Base-by-base conservation (phyloP, 92 coral and sea anemone genomes). In the Micromussa lordhowensis region DNA sequence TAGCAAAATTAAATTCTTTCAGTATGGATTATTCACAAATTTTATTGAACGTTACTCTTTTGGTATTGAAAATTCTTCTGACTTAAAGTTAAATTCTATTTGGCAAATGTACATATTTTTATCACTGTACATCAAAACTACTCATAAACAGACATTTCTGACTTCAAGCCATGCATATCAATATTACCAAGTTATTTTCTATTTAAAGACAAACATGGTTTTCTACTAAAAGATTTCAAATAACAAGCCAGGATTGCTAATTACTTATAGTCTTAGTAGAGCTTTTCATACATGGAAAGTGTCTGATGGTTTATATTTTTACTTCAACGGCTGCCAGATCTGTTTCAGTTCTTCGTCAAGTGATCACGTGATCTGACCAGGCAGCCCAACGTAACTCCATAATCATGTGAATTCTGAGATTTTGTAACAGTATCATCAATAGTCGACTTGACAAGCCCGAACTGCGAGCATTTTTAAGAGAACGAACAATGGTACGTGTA, bases 401-500 rank as follows among this genome's bases (percentile, higher is more conserved):
- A 13, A 26, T 64, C 70, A 64, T 21, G 12, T 64, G 24, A 64
- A 26, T 66, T 66, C 71, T 66, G 8, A 14, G 32, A 66, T 22
- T 66, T 66, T 0, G 18, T 61, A 3, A 13, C 38, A 40, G 29
- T 63, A 3, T 36, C 53, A 73, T 90, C 74, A 91, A 63, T 79
- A 88, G 66, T 93, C 98, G 8, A 91, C 94, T 80, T 97, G 99
- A 63, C 99, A 97, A 71, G 98, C 96, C 66, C 99, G 92, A 13
- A 98, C 83, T 12, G 98, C 98, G 44, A 98, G 80, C 91, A 98
- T 79, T 69, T 91, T 92, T 69, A 95, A 91, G 40, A 98, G 90
- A 54, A 98, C 90, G 83, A 98, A 98, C 44, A 98, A 85, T 16
- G 99, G 99, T 73, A 96, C 88, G 78, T 98, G 99, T 61, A 98